Conservation (phyloP, 2,113 vertebrate species). For the Gopherus flavomarginatus region DNA sequence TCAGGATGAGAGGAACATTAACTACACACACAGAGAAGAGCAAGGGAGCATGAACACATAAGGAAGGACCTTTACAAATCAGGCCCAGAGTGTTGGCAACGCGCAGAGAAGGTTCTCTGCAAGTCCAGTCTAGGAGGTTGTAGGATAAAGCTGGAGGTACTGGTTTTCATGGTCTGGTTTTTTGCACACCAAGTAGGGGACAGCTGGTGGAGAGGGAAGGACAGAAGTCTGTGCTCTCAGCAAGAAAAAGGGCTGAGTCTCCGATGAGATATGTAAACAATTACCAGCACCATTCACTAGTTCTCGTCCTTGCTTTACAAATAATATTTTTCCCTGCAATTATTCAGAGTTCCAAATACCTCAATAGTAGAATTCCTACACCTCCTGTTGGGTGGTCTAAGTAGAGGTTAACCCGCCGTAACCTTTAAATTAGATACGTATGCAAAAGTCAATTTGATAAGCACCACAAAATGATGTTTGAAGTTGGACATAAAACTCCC, state of each 20-base stretch:
- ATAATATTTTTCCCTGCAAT: not conserved
- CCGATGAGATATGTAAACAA: accelerated
- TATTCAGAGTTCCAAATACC: not conserved
- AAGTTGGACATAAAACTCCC: conserved; percentile 11
- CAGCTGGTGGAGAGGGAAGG: not conserved
- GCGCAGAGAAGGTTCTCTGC: not conserved
- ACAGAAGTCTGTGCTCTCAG: not conserved
- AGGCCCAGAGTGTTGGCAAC: not conserved
- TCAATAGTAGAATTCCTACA: not conserved
- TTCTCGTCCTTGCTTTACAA: not conserved
- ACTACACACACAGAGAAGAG: not conserved
- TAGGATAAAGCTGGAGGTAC: not conserved
- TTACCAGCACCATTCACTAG: not conserved
- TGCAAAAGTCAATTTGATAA: conserved; percentile 32
- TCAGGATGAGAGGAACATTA: not conserved
- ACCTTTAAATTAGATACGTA: conserved; percentile 42
- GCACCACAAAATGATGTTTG: not conserved
- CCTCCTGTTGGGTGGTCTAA: not conserved
- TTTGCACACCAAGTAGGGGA: not conserved
- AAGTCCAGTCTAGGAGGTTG: accelerated
- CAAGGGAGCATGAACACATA: not conserved
- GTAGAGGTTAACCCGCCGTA: not conserved
- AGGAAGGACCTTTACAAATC: not conserved
- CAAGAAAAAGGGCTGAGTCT: not conserved
- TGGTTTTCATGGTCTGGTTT: not conserved